A percentile compares a stretch with the other conserved stretches of the same genome.
Evolutionary conservation across 2,113 vertebrate species (phyloP).

Genomic region (Copsychus sechellarum): DNA sequence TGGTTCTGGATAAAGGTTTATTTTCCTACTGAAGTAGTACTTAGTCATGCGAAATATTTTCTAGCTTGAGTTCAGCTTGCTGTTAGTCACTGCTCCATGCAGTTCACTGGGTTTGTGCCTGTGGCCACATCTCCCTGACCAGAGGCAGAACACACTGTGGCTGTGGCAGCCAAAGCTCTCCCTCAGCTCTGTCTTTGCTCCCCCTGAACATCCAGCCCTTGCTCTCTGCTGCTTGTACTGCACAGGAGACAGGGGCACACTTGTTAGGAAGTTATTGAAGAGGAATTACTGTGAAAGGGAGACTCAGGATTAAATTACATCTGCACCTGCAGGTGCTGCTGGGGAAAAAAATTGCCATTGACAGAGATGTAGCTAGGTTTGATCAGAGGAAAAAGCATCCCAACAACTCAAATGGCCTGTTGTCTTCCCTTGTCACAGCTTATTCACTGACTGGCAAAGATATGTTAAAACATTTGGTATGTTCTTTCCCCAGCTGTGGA

Average conservation of each 20-base stretch:
- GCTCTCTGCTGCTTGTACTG: background rate
- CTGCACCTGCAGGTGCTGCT: background rate
- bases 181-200: background rate
- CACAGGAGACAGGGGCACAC: background rate
- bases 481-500: background rate
- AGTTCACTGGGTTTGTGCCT: background rate
- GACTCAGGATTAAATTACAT: background rate
- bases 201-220: fast-evolving
- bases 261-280: background rate
- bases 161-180: fast-evolving
- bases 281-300: background rate
- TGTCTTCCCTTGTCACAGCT: background rate
- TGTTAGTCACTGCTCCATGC: background rate
- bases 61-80: background rate
- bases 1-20: conserved; percentile 25
- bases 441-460: background rate
- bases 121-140: background rate
- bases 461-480: background rate
- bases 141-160: fast-evolving
- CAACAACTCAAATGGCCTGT: background rate
- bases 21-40: conserved; percentile 47
- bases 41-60: conserved; percentile 23
- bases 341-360: background rate
- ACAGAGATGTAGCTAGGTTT: background rate
- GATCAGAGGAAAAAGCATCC: background rate